A percentile compares a stretch with the other conserved stretches of the same genome.
Evolutionary conservation across 1,140 invertebrate genomes (phyloP).

Genomic region (Hirudo medicinalis): DNA sequence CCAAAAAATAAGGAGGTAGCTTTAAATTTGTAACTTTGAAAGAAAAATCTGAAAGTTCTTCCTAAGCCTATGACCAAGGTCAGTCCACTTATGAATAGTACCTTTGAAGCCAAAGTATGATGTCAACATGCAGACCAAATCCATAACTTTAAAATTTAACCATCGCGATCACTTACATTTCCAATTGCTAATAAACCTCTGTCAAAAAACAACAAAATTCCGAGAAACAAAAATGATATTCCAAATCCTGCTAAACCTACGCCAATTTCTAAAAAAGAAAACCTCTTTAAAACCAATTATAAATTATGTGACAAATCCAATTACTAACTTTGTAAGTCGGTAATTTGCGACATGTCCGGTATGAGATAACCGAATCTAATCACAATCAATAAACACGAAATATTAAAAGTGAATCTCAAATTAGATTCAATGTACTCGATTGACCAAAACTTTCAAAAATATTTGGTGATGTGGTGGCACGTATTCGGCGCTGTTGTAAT

Average conservation of each 20-base stretch:
- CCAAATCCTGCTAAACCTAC: constrained; percentile 92
- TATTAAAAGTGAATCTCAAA: too few relatives aligned
- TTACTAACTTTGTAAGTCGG: constrained; percentile 5
- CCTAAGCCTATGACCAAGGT: constrained; percentile 90
- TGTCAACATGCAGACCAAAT: not conserved
- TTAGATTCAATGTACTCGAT: too few relatives aligned
- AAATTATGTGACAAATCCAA: too few relatives aligned
- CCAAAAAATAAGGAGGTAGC: constrained; percentile 82
- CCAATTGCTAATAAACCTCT: constrained; percentile 94
- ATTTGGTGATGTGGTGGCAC: too few relatives aligned
- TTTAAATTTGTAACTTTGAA: constrained; percentile 89
- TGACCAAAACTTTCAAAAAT: too few relatives aligned
- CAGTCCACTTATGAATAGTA: constrained; percentile 84
- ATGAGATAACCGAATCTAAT: too few relatives aligned
- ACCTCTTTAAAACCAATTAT: constrained; percentile 12
- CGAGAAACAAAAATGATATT: constrained; percentile 83
- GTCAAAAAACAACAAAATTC: constrained; percentile 87
- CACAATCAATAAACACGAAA: too few relatives aligned
- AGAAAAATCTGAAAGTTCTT: constrained; percentile 91
- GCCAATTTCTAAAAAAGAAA: constrained; percentile 69
- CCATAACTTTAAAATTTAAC: constrained; percentile 6
- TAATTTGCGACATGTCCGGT: constrained; percentile 5
- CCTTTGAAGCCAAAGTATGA: constrained; percentile 47
- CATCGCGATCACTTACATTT: constrained; percentile 60
- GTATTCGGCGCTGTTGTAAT: too few relatives aligned